A percentile compares a stretch with the other conserved stretches of the same genome.
phyloP scores from a whole-genome alignment of 2,888 invertebrate genomes.

The Nebria salina region DNA sequence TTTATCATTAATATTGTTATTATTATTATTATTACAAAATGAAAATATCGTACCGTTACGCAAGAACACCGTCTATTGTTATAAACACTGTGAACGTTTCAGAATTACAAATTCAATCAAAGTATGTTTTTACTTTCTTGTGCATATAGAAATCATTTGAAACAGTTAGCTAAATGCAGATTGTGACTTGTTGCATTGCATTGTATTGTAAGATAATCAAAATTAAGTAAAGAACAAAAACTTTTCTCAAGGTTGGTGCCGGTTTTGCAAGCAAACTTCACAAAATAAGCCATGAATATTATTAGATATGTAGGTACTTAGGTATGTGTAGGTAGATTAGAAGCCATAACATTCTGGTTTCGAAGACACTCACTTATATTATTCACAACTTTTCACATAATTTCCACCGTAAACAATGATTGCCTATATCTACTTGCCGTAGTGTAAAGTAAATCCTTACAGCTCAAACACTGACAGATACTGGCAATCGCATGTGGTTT shows the following conservation, averaged over 20 bases:
- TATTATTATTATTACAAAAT: slow-evolving; percentile 25
- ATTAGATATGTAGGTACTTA: neutral
- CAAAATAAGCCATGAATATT: neutral
- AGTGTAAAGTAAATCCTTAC: neutral
- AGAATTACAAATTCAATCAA: neutral
- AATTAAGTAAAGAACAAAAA: slow-evolving; percentile 13
- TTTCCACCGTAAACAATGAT: neutral
- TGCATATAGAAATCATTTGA: neutral
- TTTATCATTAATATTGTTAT: slow-evolving; percentile 12
- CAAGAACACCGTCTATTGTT: slow-evolving; percentile 5
- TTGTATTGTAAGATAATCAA: neutral
- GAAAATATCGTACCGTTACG: neutral
- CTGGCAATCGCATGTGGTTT: slow-evolving; percentile 55
- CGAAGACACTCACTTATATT: no score
- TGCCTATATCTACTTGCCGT: no score
- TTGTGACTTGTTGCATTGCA: no score
- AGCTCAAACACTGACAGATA: slow-evolving; percentile 30
- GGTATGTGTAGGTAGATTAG: neutral
- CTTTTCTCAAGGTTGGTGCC: slow-evolving; percentile 36
- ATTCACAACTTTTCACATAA: neutral
- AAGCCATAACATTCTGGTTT: no score
- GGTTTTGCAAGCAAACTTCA: slow-evolving; percentile 35
- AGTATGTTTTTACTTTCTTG: neutral
- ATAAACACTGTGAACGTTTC: neutral
- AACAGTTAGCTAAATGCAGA: neutral